Evolutionary conservation across 2,888 invertebrate species (phyloP), one percentile per base, ranked within the genome.

Genomic region (Ephialtes manifestator): DNA sequence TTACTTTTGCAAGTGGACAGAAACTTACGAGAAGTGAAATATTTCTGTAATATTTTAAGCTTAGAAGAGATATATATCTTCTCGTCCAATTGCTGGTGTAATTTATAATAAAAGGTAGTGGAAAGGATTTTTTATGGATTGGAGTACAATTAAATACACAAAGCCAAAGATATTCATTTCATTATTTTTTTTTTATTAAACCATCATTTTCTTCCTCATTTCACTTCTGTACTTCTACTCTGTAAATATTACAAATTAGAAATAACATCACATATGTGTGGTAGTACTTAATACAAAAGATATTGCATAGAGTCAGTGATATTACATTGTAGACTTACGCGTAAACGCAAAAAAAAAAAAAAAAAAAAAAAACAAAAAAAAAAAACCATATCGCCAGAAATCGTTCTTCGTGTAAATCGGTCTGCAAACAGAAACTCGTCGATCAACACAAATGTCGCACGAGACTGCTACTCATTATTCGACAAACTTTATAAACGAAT

Each of bases 191-290:
- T 74, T 74, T 72, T 84, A 84, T 81, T 87, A 81, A 85, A 88
- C 78, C 85, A 81, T 86, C 81, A 24, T 80, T 84, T 87, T 76
- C 87, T 83, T 86, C 72, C 87, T 65, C 65, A 65, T 75, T 74
- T 79, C 68, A 60, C 28, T 81, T 83, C 76, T 83, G 79, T 84
- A 85, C 85, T 85, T 89, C 88, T 87, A 88, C 85, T 82, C 79
- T 87, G 89, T 87, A 90, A 89, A 89, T 89, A 91, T 91, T 90
- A 91, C 89, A 91, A 91, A 89, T 91, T 90, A 90, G 88, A 91
- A 90, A 88, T 88, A 89, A 90, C 90, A 90, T 91, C 90, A 90
- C 90, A 91, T 89, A 88, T 79, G 84, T 84, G 82, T 81, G 80
- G 85, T 89, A 88, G 85, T 89, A 88, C 88, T 88, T 87, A 88